Conservation (phyloP, 2,888 invertebrate genomes). For the Eupithecia exiguata region DNA sequence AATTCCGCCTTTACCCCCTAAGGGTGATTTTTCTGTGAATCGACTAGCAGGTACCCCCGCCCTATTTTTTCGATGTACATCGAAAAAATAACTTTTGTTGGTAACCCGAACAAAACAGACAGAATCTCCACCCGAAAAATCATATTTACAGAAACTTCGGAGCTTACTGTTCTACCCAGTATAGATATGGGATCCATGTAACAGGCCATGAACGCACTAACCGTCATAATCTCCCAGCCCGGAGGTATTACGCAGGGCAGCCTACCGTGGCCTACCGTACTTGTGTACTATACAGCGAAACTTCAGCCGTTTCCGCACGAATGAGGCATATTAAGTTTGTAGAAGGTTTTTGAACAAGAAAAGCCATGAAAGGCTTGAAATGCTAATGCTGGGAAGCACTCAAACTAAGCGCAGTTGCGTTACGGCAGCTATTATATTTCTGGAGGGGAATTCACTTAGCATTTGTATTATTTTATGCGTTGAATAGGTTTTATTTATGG, state of each 20-base stretch:
- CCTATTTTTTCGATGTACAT: too few species aligned
- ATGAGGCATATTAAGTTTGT: slow-evolving; percentile 53
- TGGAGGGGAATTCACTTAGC: slow-evolving; percentile 24
- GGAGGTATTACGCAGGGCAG: slow-evolving; percentile 56
- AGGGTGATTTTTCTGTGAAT: too few species aligned
- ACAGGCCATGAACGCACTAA: slow-evolving; percentile 53
- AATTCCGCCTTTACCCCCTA: too few species aligned
- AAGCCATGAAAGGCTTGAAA: slow-evolving; percentile 38
- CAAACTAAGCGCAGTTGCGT: slow-evolving; percentile 35
- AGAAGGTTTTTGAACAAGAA: slow-evolving; percentile 46
- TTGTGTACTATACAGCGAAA: slow-evolving; percentile 57
- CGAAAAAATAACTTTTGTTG: too few species aligned
- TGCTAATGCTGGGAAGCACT: slow-evolving; percentile 33
- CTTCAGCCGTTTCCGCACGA: slow-evolving; percentile 58
- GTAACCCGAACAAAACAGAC: background rate
- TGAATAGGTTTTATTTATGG: background rate
- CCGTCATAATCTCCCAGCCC: slow-evolving; percentile 57
- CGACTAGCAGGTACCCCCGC: too few species aligned
- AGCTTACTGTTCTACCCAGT: background rate
- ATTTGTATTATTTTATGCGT: slow-evolving; percentile 13
- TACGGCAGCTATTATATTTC: slow-evolving; percentile 29
- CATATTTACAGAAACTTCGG: background rate
- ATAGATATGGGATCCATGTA: slow-evolving; percentile 35
- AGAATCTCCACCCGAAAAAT: background rate
- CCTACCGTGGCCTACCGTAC: slow-evolving; percentile 27